Evolutionary conservation across 2,888 invertebrate species (phyloP).

Genomic region (Ichneumoninae sp.): DNA sequence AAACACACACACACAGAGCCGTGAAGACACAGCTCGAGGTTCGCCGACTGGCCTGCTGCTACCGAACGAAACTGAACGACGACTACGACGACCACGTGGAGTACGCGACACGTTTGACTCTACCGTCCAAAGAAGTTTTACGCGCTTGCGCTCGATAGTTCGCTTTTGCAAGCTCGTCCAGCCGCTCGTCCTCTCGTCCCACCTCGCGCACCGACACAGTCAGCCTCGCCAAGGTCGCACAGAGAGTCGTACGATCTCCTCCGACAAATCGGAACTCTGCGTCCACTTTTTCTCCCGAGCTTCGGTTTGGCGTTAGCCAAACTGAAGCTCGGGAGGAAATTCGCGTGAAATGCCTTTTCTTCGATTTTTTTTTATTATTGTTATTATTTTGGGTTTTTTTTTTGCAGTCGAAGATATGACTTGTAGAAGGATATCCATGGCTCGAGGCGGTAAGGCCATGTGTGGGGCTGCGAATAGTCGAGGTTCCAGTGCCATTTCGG

Average conservation of each 20-base stretch:
- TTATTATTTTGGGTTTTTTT: background rate
- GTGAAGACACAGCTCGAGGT: slow-evolving; percentile 54
- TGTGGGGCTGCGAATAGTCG: too few species aligned
- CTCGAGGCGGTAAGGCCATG: too few species aligned
- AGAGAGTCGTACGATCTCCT: slow-evolving; percentile 63
- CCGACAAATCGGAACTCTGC: background rate
- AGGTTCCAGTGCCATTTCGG: too few species aligned
- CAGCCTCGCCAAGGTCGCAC: slow-evolving; percentile 68
- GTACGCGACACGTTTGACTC: slow-evolving; percentile 71
- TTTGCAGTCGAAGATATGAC: background rate
- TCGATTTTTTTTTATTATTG: too few species aligned
- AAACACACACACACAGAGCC: slow-evolving; percentile 58
- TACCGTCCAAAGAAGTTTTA: slow-evolving; percentile 74
- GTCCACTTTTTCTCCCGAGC: background rate
- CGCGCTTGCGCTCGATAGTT: slow-evolving; percentile 77
- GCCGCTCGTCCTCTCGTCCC: slow-evolving; percentile 40
- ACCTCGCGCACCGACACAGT: slow-evolving; percentile 8
- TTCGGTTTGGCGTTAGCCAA: too few species aligned
- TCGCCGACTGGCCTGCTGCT: slow-evolving; percentile 52
- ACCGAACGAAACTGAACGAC: slow-evolving; percentile 2
- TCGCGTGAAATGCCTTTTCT: slow-evolving; percentile 33
- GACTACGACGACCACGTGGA: slow-evolving; percentile 75
- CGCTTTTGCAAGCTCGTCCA: slow-evolving; percentile 37
- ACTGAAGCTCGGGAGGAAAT: background rate
- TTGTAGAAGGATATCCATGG: too few species aligned